Conservation (phyloP, 2,888 invertebrate genomes). For the Pyrocoelia pectoralis region DNA sequence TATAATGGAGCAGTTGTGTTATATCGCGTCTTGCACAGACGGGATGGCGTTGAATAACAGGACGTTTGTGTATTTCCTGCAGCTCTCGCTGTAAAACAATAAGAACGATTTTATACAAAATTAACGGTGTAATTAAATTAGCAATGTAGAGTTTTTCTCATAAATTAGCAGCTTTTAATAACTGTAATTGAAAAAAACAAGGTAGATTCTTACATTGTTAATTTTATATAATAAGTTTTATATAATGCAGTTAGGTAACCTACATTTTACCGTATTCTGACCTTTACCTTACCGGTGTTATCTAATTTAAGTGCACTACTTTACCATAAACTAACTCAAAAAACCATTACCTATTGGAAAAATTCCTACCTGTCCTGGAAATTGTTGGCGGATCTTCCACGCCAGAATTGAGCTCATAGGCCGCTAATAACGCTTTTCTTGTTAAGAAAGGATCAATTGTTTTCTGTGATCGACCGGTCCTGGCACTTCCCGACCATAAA, state of each 20-base stretch:
- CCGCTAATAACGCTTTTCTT: slow-evolving; percentile 72
- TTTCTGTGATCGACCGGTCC: slow-evolving; percentile 72
- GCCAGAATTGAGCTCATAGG: slow-evolving; percentile 64
- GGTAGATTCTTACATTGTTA: slow-evolving; percentile 21
- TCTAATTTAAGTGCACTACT: not conserved
- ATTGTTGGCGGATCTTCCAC: slow-evolving; percentile 47
- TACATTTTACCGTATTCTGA: slow-evolving; percentile 41
- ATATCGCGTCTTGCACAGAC: slow-evolving; percentile 87
- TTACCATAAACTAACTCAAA: slow-evolving; percentile 18
- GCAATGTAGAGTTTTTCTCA: slow-evolving; percentile 21
- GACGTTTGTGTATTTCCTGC: slow-evolving; percentile 50
- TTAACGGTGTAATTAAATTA: slow-evolving; percentile 4
- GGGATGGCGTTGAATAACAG: slow-evolving; percentile 69
- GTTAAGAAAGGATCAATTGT: slow-evolving; percentile 78
- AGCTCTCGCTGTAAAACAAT: slow-evolving; percentile 23
- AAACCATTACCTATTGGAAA: no score
- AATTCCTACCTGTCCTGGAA: slow-evolving; percentile 59
- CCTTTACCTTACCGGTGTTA: slow-evolving; percentile 10
- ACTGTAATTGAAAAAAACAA: slow-evolving; percentile 31
- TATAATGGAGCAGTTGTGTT: slow-evolving; percentile 95
- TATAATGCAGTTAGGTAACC: slow-evolving; percentile 35
- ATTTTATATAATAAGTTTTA: slow-evolving; percentile 26
- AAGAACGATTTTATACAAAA: not conserved
- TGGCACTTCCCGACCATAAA: slow-evolving; percentile 71
- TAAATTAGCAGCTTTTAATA: slow-evolving; percentile 24